Percentiles rank a stretch among this genome's conserved stretches.
Conservation (phyloP, 92 coral and sea anemone species). For the Zoanthus sociatus region DNA sequence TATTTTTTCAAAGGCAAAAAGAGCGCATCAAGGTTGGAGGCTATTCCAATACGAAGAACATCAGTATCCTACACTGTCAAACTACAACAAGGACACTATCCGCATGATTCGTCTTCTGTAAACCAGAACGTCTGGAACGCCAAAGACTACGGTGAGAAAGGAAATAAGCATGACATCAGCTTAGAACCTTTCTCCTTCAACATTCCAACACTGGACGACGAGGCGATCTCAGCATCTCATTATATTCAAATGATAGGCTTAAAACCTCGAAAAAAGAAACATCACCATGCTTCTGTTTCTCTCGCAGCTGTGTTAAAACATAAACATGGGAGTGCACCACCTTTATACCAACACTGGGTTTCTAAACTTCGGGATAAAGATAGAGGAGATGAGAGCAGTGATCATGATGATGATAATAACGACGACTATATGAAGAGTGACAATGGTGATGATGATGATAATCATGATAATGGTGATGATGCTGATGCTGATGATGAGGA, state of each 20-base stretch:
- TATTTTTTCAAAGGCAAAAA: constrained; percentile 71
- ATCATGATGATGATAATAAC: not conserved
- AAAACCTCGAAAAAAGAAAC: not conserved
- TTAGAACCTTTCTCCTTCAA: constrained; percentile 44
- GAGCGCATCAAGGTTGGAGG: constrained; percentile 28
- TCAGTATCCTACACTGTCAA: constrained; percentile 67
- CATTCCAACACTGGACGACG: constrained; percentile 48
- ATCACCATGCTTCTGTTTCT: constrained; percentile 14
- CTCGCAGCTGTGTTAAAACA: constrained; percentile 6
- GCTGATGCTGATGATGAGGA: not conserved
- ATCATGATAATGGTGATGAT: not conserved
- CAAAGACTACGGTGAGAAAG: constrained; percentile 14
- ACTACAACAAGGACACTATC: constrained; percentile 50
- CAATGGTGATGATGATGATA: not conserved
- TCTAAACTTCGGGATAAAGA: constrained; percentile 20
- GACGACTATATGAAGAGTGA: not conserved
- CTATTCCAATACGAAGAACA: constrained; percentile 51
- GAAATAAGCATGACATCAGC: constrained; percentile 44
- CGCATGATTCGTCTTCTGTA: constrained; percentile 41
- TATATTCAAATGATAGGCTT: not conserved
- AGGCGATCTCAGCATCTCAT: constrained; percentile 39
- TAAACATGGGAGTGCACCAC: not conserved
- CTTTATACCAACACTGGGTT: not conserved
- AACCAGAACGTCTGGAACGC: constrained; percentile 30
- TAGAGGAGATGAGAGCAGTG: not conserved